These are phyloP conservation scores for Lagopus leucura DNA, from an alignment of 2,113 vertebrate genomes.

Conservation along the genomic window DNA sequence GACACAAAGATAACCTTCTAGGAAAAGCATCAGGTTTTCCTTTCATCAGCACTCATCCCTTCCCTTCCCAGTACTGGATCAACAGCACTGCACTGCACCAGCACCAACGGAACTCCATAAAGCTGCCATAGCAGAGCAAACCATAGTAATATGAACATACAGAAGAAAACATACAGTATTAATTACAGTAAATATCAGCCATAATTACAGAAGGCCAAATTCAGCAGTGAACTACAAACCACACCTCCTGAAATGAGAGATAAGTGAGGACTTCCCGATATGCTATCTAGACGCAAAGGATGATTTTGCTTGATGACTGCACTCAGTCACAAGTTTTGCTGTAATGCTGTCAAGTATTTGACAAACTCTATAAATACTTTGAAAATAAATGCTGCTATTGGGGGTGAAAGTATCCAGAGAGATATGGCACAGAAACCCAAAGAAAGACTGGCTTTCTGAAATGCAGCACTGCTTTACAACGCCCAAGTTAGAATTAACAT, in stretches of 20 bases:
- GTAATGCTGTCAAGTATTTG: background rate
- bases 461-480: background rate
- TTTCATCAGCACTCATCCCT: background rate
- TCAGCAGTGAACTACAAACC: background rate
- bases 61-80: background rate
- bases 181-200: fast-evolving
- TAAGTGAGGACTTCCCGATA: fast-evolving
- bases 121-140: fast-evolving
- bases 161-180: background rate
- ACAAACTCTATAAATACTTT: background rate
- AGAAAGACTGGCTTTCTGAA: background rate
- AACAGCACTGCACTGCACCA: background rate
- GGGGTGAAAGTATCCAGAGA: background rate
- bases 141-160: fast-evolving
- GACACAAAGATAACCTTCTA: background rate
- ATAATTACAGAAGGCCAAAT: background rate
- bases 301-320: background rate
- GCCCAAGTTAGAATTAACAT: background rate
- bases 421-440: fast-evolving
- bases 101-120: background rate
- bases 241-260: fast-evolving
- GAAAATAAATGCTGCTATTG: background rate
- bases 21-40: background rate
- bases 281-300: background rate
- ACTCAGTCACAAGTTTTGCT: background rate